Conservation (phyloP, 2,888 invertebrate genomes). For the Osedax fenrisi region DNA sequence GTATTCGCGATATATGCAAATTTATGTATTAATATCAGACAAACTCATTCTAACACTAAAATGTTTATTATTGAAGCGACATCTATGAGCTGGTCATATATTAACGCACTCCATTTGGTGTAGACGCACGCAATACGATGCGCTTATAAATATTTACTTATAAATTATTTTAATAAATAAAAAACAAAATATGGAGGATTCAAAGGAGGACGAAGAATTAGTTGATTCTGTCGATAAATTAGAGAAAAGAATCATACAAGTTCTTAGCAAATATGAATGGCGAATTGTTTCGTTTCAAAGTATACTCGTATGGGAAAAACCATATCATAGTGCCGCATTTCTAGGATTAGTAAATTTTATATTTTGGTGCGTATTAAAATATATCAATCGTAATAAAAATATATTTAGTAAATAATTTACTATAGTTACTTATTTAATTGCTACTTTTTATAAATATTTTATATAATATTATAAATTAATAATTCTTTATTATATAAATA, state of each 20-base stretch:
- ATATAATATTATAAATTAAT: too few species aligned
- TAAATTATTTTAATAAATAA: neutral
- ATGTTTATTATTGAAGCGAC: neutral
- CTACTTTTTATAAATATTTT: too few species aligned
- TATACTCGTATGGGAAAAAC: constrained; percentile 50
- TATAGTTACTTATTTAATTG: too few species aligned
- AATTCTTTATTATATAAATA: too few species aligned
- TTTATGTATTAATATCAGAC: too few species aligned
- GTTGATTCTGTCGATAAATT: neutral
- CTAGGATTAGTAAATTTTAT: constrained; percentile 45
- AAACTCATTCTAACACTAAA: too few species aligned
- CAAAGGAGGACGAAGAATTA: neutral
- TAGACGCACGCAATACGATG: neutral
- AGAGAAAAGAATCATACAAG: neutral
- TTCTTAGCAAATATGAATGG: constrained; percentile 38
- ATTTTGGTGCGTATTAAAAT: constrained; percentile 46
- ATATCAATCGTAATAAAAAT: too few species aligned
- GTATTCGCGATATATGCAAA: too few species aligned
- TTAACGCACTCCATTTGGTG: neutral
- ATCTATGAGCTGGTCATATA: neutral
- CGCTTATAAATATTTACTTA: neutral
- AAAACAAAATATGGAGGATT: neutral
- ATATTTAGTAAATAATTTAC: too few species aligned
- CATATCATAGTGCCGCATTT: constrained; percentile 43
- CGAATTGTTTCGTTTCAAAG: constrained; percentile 47